These are phyloP conservation scores for Sander vitreus DNA, from an alignment of 2,113 vertebrate genomes.

Conservation along the genomic window DNA sequence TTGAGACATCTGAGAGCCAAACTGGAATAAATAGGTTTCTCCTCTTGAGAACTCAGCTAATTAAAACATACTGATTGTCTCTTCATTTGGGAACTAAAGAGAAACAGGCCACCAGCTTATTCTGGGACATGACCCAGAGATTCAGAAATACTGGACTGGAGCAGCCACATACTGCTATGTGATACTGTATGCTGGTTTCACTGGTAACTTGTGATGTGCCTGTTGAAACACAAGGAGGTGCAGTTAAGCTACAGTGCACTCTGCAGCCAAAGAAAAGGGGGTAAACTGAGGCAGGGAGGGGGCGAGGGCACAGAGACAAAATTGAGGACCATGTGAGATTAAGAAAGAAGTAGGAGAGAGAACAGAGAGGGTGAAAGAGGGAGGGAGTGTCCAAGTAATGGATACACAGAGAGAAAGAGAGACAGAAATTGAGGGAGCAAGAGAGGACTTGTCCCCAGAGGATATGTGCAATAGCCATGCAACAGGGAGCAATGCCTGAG, in stretches of 20 bases:
- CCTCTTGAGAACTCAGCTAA: background rate
- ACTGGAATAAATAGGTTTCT: constrained; percentile 8
- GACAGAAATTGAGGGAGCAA: constrained; percentile 35
- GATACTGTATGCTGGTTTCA: background rate
- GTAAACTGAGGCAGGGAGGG: constrained; percentile 10
- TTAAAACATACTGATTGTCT: constrained; percentile 23
- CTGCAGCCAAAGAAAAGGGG: background rate
- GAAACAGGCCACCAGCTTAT: constrained; percentile 26
- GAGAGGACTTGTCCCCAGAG: constrained; percentile 68
- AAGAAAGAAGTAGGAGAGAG: constrained; percentile 55
- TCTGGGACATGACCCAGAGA: constrained; percentile 13
- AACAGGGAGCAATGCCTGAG: constrained; percentile 81
- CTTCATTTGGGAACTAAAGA: background rate
- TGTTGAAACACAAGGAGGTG: constrained; percentile 63
- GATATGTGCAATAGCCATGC: constrained; percentile 83
- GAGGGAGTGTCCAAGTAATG: constrained; percentile 69
- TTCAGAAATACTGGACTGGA: background rate
- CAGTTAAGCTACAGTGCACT: constrained; percentile 49
- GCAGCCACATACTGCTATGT: background rate
- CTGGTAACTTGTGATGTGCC: constrained; percentile 49
- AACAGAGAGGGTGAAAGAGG: constrained; percentile 53
- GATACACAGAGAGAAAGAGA: constrained; percentile 44
- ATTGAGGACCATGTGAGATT: constrained; percentile 66
- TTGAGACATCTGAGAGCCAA: background rate
- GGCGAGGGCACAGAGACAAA: constrained; percentile 39